A percentile compares a stretch with the other conserved stretches of the same genome.
Conservation (phyloP, 2,888 invertebrate species). For the Bugula neritina region DNA sequence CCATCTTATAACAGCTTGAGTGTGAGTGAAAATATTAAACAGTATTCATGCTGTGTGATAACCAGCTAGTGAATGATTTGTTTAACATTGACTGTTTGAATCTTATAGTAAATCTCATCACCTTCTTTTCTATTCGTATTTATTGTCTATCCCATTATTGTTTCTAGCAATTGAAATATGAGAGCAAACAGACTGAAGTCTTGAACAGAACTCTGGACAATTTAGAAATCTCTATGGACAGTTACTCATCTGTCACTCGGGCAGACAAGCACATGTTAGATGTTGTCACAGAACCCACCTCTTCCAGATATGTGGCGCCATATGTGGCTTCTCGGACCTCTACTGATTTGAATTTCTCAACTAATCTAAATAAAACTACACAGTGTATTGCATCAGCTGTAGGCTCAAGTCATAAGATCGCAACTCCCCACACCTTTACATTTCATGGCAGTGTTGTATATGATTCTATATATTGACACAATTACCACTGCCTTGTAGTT, state of each 20-base stretch:
- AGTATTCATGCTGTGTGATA: neutral
- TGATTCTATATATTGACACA: conserved; percentile 11
- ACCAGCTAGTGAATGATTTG: neutral
- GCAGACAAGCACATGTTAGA: neutral
- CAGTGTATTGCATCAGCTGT: neutral
- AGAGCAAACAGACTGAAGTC: neutral
- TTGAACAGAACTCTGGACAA: conserved; percentile 13
- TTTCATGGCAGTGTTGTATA: conserved; percentile 18
- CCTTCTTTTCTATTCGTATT: conserved; percentile 11
- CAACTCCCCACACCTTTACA: neutral
- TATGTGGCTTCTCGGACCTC: neutral
- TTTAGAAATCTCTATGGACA: conserved; percentile 18
- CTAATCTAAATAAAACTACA: neutral
- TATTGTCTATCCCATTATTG: too few species aligned
- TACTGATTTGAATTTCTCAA: neutral
- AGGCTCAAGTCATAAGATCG: neutral
- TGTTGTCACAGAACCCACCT: neutral
- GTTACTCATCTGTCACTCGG: neutral
- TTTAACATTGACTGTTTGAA: neutral
- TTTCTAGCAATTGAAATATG: conserved; percentile 10
- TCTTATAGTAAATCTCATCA: neutral
- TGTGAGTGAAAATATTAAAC: neutral
- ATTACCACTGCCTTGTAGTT: too few species aligned
- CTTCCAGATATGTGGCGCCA: neutral
- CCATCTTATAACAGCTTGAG: conserved; percentile 21